phyloP scores from a whole-genome alignment of 2,888 invertebrate species.

The Aphidoletes aphidimyza region DNA sequence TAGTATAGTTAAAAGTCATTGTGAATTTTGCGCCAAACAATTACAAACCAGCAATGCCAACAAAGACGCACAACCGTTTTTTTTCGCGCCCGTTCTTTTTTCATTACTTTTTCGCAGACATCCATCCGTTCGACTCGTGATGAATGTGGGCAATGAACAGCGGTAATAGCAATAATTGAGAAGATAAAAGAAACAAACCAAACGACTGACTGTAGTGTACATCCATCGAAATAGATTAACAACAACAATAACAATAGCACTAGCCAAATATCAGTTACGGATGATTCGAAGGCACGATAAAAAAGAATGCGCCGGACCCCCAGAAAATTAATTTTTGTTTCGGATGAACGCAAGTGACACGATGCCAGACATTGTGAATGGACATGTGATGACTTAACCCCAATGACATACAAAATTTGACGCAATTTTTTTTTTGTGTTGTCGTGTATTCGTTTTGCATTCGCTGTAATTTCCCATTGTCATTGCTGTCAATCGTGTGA shows the following conservation, averaged over 20 bases:
- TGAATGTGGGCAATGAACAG: not conserved
- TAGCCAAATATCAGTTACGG: not conserved
- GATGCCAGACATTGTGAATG: not conserved
- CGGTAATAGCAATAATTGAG: not conserved
- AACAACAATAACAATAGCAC: slow-evolving; percentile 13
- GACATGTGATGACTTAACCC: slow-evolving; percentile 28
- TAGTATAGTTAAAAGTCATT: slow-evolving; percentile 47
- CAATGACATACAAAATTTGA: slow-evolving; percentile 25
- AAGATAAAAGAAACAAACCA: not conserved
- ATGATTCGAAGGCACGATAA: not conserved
- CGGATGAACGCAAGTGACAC: not conserved
- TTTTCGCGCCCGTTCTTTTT: no score
- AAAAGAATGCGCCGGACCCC: not conserved
- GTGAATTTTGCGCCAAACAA: slow-evolving; percentile 15
- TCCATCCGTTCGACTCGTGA: not conserved
- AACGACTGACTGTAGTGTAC: not conserved
- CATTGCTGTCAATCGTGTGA: slow-evolving; percentile 36
- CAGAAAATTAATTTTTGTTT: not conserved
- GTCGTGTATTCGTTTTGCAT: no score
- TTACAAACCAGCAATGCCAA: not conserved
- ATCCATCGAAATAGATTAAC: slow-evolving; percentile 44
- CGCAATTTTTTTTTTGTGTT: no score
- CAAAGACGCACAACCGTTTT: not conserved
- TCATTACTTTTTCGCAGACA: slow-evolving; percentile 4
- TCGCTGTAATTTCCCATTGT: not conserved